Evolutionary conservation across 2,113 vertebrate species (phyloP).

Genomic region (Macaca fascicularis): T2T-MFA8v1.1 NC_088387.1:2250501-2251000

Average conservation of each 20-base stretch:
- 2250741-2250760: conserved; percentile 98
- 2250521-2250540: conserved; percentile 88
- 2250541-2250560: conserved; percentile 97
- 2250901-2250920: conserved; percentile 10
- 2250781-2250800: conserved; percentile 97
- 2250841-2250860: conserved; percentile 84
- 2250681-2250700: conserved; percentile 94
- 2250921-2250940: not conserved
- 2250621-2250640: not conserved
- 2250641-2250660: not conserved
- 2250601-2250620: conserved; percentile 57
- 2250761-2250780: conserved; percentile 99
- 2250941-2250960: not conserved
- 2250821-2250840: conserved; percentile 98
- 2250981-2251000: not conserved
- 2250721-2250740: conserved; percentile 94
- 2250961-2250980: not conserved
- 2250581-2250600: conserved; percentile 89
- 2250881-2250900: not conserved
- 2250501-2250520: not conserved
- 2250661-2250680: not conserved
- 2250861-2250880: conserved; percentile 25
- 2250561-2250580: conserved; percentile 96
- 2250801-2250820: conserved; percentile 99
- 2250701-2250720: conserved; percentile 98